Evolutionary conservation across 2,888 invertebrate genomes (phyloP).

Genomic region (Mythimna loreyi): DNA sequence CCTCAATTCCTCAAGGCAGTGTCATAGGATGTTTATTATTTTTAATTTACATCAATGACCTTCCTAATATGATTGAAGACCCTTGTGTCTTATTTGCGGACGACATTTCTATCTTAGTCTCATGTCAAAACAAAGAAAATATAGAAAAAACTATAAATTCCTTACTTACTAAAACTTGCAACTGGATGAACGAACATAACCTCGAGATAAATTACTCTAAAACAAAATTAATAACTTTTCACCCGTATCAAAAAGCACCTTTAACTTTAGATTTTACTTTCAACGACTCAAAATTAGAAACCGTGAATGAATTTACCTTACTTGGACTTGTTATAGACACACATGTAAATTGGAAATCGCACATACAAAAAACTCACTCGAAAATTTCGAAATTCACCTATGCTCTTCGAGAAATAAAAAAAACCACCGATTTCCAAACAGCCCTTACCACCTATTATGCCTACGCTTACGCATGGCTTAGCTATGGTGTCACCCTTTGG

Average conservation of each 20-base stretch:
- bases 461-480: too few relatives aligned
- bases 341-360: neutral
- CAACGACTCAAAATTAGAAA: neutral
- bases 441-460: neutral
- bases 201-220: neutral
- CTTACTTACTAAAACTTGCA: neutral
- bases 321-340: neutral
- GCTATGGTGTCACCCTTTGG: too few relatives aligned
- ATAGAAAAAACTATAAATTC: neutral
- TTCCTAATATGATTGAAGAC: neutral
- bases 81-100: neutral
- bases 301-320: neutral
- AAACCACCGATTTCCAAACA: neutral
- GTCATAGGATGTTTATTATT: neutral
- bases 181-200: neutral
- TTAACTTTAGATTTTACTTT: neutral
- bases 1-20: neutral
- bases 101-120: neutral
- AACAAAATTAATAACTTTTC: neutral
- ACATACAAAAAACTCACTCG: neutral
- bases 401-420: slow-evolving; percentile 1
- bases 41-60: neutral
- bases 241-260: neutral
- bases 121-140: neutral
- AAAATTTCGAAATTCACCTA: neutral